Conservation (phyloP, 2,113 vertebrate genomes). For the Etia nguti region DNA sequence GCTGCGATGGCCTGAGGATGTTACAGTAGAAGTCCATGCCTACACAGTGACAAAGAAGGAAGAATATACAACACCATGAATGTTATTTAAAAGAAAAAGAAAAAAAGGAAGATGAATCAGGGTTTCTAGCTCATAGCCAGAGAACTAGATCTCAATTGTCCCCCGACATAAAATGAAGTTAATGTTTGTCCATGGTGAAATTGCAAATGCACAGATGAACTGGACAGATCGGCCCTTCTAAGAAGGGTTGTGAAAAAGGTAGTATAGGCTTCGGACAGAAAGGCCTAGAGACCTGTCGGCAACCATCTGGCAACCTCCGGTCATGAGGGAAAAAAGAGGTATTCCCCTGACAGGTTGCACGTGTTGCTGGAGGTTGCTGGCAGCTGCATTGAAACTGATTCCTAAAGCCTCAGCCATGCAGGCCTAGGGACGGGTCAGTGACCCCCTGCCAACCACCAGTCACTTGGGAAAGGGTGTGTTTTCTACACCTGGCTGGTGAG, state of each 20-base stretch:
- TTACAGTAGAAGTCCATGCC: neutral
- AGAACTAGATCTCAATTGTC: neutral
- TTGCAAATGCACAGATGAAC: neutral
- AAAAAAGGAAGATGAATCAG: neutral
- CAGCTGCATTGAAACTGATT: neutral
- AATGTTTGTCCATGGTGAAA: neutral
- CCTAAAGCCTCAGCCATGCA: neutral
- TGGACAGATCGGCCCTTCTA: neutral
- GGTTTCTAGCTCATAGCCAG: neutral
- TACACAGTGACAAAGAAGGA: neutral
- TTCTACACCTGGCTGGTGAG: neutral
- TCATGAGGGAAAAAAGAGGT: neutral
- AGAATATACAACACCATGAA: neutral
- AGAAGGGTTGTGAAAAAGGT: neutral
- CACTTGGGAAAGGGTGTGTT: neutral
- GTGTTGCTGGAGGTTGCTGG: neutral
- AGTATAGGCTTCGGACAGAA: neutral
- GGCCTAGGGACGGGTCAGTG: neutral
- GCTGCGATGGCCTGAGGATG: neutral
- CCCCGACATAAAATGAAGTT: neutral
- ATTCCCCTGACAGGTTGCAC: neutral
- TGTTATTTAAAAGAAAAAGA: neutral
- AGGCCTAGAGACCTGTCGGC: neutral
- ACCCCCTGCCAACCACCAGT: neutral
- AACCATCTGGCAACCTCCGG: neutral